These are phyloP conservation scores for Drosophila villosipedis DNA, from an alignment of 2,888 invertebrate species.

Conservation along the genomic window DNA sequence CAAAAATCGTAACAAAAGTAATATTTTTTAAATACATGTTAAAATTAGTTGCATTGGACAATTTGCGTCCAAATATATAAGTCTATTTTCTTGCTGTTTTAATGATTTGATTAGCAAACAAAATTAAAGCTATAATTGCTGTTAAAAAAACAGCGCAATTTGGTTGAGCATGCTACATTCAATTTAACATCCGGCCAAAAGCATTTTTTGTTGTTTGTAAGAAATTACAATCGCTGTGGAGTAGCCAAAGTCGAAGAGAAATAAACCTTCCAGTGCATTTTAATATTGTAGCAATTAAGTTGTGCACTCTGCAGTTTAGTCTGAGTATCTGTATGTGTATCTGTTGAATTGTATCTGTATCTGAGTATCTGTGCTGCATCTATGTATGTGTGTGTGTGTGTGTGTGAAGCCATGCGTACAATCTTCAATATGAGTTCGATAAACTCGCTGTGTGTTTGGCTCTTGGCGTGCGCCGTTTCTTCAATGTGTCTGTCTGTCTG, in stretches of 20 bases:
- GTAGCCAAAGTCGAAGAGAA: not conserved
- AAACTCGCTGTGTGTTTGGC: conserved; percentile 74
- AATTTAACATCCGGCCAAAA: conserved; percentile 24
- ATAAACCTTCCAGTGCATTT: conserved; percentile 44
- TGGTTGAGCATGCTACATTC: not conserved
- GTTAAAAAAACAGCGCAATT: conserved; percentile 3
- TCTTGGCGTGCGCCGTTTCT: conserved; percentile 77
- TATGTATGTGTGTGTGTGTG: conserved; percentile 23
- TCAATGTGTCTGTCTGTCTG: conserved; percentile 58
- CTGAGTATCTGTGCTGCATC: conserved; percentile 29
- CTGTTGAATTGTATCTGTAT: conserved; percentile 11
- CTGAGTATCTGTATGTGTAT: conserved; percentile 13
- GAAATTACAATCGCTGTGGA: conserved; percentile 8
- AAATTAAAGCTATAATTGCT: not conserved
- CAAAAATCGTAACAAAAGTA: not conserved
- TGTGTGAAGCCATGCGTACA: conserved; percentile 79
- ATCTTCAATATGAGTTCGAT: conserved; percentile 81
- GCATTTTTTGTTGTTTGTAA: not conserved
- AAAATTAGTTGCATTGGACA: not conserved
- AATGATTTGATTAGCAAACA: not conserved
- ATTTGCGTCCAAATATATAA: not conserved
- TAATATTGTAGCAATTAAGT: conserved; percentile 59
- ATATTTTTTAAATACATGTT: not conserved
- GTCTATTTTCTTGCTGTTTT: not conserved
- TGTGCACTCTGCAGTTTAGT: conserved; percentile 48